A percentile compares a stretch with the other conserved stretches of the same genome.
Evolutionary conservation across 2,113 vertebrate species (phyloP).

Genomic region (Bos javanicus): DNA sequence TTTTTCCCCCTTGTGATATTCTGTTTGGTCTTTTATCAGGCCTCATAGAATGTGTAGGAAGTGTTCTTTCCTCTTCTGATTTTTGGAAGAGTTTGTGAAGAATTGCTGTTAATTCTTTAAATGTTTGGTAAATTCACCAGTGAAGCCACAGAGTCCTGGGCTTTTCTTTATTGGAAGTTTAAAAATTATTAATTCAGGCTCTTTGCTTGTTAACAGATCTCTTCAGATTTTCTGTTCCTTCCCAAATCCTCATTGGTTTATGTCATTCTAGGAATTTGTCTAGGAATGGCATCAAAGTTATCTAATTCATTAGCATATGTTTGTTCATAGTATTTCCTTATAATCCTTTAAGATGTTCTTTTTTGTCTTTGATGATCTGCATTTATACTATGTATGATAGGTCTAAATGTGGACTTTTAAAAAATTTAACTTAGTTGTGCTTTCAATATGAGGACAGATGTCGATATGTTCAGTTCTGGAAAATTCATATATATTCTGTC

Average conservation of each 20-base stretch:
- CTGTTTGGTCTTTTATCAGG: neutral
- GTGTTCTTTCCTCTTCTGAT: neutral
- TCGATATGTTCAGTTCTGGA: neutral
- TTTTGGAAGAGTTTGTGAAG: neutral
- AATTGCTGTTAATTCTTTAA: constrained; percentile 11
- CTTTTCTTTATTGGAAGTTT: constrained; percentile 4
- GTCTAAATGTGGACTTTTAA: neutral
- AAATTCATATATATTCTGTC: neutral
- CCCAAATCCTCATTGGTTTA: neutral
- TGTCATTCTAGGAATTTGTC: neutral
- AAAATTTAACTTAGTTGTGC: neutral
- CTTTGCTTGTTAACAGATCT: neutral
- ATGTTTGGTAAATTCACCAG: neutral
- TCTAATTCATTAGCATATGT: neutral
- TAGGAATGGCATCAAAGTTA: neutral
- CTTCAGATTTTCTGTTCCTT: neutral
- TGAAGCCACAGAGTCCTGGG: neutral
- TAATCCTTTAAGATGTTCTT: neutral
- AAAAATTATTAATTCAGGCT: neutral
- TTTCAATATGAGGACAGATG: neutral
- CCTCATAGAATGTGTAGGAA: neutral
- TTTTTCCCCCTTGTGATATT: neutral
- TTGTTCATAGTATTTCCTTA: neutral
- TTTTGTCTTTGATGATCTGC: neutral
- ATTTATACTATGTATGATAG: neutral